These are phyloP conservation scores for Abscondita cerata DNA, from an alignment of 2,888 invertebrate species.

Conservation along the genomic window DNA sequence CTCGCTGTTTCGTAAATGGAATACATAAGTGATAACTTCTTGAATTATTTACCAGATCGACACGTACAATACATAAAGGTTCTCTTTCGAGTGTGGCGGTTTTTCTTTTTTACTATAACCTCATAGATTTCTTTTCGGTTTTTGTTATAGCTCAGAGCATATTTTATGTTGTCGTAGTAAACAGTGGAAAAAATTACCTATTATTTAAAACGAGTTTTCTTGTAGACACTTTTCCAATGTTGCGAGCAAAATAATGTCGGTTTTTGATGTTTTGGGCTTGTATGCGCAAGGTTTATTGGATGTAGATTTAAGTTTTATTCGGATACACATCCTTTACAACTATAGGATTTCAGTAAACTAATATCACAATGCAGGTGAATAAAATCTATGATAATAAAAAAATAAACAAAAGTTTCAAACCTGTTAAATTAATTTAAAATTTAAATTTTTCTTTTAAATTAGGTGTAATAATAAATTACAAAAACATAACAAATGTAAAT, in stretches of 20 bases:
- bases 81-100: not conserved
- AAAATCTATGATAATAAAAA: too few species aligned
- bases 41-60: conserved; percentile 26
- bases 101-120: not conserved
- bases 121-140: not conserved
- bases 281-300: conserved; percentile 2
- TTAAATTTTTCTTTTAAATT: too few species aligned
- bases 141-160: not conserved
- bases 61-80: conserved; percentile 16
- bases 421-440: too few species aligned
- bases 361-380: too few species aligned
- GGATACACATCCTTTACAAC: too few species aligned
- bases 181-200: conserved; percentile 3
- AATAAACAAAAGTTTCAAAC: too few species aligned
- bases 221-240: not conserved
- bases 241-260: not conserved
- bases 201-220: conserved; percentile 4
- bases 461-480: too few species aligned
- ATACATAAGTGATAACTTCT: conserved; percentile 8
- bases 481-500: too few species aligned
- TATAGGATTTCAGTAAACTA: too few species aligned
- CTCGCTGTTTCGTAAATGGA: conserved; percentile 6
- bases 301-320: conserved; percentile 1
- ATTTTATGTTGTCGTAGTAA: not conserved
- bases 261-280: not conserved